A percentile compares a stretch with the other conserved stretches of the same genome.
Conservation (phyloP, 2,113 vertebrate genomes). For the Glaucidium brasilianum region DNA sequence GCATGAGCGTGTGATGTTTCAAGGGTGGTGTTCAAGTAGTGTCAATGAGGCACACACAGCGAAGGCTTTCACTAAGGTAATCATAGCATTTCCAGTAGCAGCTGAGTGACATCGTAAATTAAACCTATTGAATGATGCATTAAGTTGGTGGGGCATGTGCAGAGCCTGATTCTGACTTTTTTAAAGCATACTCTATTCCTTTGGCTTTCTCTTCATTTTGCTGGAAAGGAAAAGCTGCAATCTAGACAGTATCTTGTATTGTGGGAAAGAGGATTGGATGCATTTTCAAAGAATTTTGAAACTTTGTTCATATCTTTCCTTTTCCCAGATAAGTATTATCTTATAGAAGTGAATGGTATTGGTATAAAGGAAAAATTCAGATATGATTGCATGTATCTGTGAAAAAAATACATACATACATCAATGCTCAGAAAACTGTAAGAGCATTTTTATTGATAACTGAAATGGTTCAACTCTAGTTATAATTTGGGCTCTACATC, state of each 20-base stretch:
- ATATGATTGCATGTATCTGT: neutral
- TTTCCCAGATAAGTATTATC: neutral
- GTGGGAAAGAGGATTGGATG: neutral
- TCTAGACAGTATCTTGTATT: neutral
- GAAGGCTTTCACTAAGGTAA: neutral
- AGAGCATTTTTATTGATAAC: neutral
- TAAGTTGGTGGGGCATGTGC: neutral
- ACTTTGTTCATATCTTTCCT: neutral
- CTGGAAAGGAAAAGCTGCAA: neutral
- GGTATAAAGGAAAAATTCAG: neutral
- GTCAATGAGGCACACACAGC: neutral
- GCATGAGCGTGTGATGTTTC: neutral
- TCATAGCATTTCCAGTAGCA: neutral
- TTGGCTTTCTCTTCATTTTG: neutral
- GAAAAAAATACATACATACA: neutral
- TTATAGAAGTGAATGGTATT: neutral
- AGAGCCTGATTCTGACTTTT: neutral
- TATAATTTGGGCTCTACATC: neutral
- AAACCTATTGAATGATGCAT: neutral
- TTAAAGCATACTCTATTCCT: fast-evolving
- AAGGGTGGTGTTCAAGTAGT: neutral
- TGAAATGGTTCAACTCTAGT: neutral
- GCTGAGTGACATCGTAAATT: neutral
- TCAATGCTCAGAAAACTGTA: neutral
- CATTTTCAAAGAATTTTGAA: neutral